Evolutionary conservation across 2,113 vertebrate genomes (phyloP), one percentile per base, ranked within the genome.

Genomic region (Oreochromis tanganicae): DNA sequence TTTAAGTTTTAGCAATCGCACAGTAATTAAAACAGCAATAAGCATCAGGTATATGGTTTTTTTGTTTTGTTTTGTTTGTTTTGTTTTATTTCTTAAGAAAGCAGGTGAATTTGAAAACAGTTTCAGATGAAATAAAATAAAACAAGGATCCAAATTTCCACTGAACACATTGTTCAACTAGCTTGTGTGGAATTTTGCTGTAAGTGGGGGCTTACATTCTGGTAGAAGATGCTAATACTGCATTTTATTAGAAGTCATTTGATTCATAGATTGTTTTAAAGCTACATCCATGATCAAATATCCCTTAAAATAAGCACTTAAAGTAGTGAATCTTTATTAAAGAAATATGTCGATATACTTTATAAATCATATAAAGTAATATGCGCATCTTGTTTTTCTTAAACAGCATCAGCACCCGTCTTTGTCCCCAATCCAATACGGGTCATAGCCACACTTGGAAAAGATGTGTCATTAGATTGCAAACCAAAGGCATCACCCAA

Each of bases 401-500:
- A 11, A 85, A 91, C 95, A 99, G 98, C 98, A 16, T 98, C 98
- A 7, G 96, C 98, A 78, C 98, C 98, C 0, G 88, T 95, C 34
- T 99, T 99, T 85, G 95, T 97, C 27, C 66, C 94, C 73, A 97
- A 96, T 89, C 97, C 98, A n/a, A 43, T 97, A 57, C 97, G 93
- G 92, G 94, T 98, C 92, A 97, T 98, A 82, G 96, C 98, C 66
- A 98, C 98, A 5, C 97, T 98, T 34, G 97, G 96, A 41, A 98
- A 95, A 93, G 97, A 98, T 79, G 96, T 98, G 19, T 80, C 95
- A 10, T 94, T 99, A 27, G 98, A 98, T 36, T 99, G 98, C 92
- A 97, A 97, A 91, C 98, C 98, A 2, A 94, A 97, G 89, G 98
- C 97, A 0, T 99, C 98, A 71, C 98, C 98, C 54, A 99, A 98